phyloP scores from a whole-genome alignment of 1,140 invertebrate species.

The Ericerus pela region DNA sequence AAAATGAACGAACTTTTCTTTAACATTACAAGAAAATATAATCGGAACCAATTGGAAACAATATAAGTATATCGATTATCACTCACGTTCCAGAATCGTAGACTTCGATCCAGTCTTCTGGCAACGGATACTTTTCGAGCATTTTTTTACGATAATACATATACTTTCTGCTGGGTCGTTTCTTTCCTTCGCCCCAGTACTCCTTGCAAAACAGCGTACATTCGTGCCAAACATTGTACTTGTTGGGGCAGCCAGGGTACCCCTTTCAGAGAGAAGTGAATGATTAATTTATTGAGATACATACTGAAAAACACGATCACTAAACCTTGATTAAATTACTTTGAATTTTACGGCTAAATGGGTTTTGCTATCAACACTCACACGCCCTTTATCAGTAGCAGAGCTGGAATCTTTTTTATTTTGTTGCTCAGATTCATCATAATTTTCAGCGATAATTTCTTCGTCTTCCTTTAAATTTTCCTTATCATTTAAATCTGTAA shows the following conservation, averaged over 20 bases:
- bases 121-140: constrained; percentile 78
- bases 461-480: constrained; percentile 30
- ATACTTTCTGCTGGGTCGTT: constrained; percentile 56
- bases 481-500: constrained; percentile 25
- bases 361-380: not conserved
- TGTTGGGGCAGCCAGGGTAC: constrained; percentile 83
- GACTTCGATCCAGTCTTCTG: constrained; percentile 81
- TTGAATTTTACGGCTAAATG: not conserved
- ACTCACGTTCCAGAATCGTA: constrained; percentile 74
- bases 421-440: constrained; percentile 39
- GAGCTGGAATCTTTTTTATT: not conserved
- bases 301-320: constrained; percentile 32
- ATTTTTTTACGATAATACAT: constrained; percentile 56
- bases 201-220: constrained; percentile 80
- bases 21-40: not conserved
- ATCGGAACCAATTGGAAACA: not conserved
- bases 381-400: not conserved
- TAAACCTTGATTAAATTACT: constrained; percentile 30
- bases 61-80: not conserved
- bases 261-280: constrained; percentile 32
- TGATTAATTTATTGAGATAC: not conserved
- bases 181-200: constrained; percentile 63
- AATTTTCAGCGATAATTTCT: constrained; percentile 62
- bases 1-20: constrained; percentile 22
- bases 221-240: constrained; percentile 87